Base-by-base conservation (phyloP, 2,888 invertebrate genomes). In the Mythimna ferrago region DNA sequence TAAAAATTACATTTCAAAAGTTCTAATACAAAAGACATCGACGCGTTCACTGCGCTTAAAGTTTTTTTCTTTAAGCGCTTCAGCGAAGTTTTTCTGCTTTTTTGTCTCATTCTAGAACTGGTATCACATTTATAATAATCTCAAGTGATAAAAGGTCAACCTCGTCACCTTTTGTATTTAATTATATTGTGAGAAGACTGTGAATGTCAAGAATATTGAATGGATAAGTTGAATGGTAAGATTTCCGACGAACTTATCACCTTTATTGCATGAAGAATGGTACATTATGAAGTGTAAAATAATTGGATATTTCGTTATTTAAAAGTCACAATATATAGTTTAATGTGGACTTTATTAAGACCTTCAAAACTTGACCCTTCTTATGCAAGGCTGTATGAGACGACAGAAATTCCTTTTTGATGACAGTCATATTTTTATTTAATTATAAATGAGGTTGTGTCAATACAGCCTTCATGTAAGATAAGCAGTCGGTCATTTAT, bases 11-110 rank as follows among this genome's bases (percentile, higher is more conserved):
- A 32, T 32, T 61, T 21, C 3, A 44, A n/a, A 79, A 82, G 73
- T 76, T 78, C 57, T 71, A 65, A 48, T 89, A 86, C 68, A 87
- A 88, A 91, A 92, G 92, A 93, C 89, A 87, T 93, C 90, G 88
- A 93, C 93, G 93, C 89, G 90, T 80, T 76, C 53, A 7, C n/a
- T 1, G 9, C n/a, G 41, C 19, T 21, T 6, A n/a, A 19, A 35
- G 0, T 0, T 1, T 54, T 19, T n/a, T 56, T 67, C 69, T 71
- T 53, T 19, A 21, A 19, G 6, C 53, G 16, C 1, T 58, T 35
- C 10, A 44, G 2, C 32, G 6, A 10, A 62, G 14, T 72, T 58
- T 83, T 83, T 68, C 69, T 58, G 53, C 67, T 66, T 38, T 70
- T 74, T 53, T 51, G 11, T 32, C 38, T 10, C 21, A 61, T 80